A percentile compares a stretch with the other conserved stretches of the same genome.
Conservation (phyloP, 2,113 vertebrate genomes). For the Oreochromis tanganicae region DNA sequence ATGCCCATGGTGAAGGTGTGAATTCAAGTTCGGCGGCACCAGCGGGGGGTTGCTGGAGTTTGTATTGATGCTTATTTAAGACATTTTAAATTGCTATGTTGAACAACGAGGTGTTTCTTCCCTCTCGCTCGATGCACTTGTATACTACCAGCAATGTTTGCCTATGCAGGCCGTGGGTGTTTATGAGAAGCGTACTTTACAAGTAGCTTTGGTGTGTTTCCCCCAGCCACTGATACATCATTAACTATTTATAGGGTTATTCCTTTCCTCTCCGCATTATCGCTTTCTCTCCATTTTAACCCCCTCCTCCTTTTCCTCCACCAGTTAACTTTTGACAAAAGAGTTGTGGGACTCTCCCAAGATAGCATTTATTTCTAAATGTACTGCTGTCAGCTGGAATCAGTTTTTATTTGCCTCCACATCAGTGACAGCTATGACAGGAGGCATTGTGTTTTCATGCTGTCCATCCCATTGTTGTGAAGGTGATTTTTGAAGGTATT, state of each 20-base stretch:
- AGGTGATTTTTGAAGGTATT: background rate
- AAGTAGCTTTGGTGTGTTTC: constrained; percentile 26
- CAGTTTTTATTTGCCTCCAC: background rate
- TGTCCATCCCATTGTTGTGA: background rate
- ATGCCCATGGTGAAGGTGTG: background rate
- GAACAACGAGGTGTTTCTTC: background rate
- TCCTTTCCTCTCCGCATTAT: constrained; percentile 3
- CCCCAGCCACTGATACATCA: constrained; percentile 8
- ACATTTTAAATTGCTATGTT: background rate
- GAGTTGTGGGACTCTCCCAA: background rate
- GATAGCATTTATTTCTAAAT: background rate
- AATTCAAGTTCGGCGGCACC: background rate
- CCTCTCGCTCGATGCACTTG: background rate
- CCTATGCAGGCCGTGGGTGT: constrained; percentile 12
- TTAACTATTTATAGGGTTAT: constrained; percentile 47
- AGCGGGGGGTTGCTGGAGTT: background rate
- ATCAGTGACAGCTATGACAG: background rate
- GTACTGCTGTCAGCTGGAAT: background rate
- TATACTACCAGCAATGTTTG: constrained; percentile 21
- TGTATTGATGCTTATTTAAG: background rate
- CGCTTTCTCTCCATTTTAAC: background rate
- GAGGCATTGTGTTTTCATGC: background rate
- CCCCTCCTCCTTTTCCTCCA: background rate
- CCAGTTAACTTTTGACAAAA: constrained; percentile 15
- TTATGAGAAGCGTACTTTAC: constrained; percentile 25